Evolutionary conservation across 2,888 invertebrate genomes (phyloP), one percentile per base, ranked within the genome.

Genomic region (Acronicta leporina): DNA sequence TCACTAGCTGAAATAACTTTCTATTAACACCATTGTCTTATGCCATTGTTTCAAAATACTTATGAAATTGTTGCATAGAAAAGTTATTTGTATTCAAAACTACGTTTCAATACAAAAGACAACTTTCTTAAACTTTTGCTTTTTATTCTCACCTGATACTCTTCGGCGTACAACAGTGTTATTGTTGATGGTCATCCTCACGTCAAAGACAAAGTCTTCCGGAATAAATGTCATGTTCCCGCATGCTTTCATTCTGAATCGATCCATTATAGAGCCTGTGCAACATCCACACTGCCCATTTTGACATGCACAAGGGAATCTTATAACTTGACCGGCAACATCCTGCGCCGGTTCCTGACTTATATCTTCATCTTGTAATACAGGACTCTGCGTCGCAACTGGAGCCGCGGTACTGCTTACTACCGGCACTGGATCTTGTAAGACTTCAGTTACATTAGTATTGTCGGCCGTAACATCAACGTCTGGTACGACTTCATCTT

Each of bases 201-300:
- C 95, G 63, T 97, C 97, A 83, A 98, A 96, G 30, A 97, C 96
- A 85, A 98, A 98, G 73, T 98, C 97, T 77, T 97, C 97, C 0
- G 97, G 97, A 16, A 96, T 95, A 83, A 97, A 98, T 11, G 96
- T 95, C 25, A 98, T 94, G 82, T 97, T 97, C 43, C 97, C 96
- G 86, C 98, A 98, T 16, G 96, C 96, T 82, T 96, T 97, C 92
- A 97, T 96, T 68, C 95, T 95, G 76, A 96, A 95, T 42, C 95
- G 90, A 60, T 96, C 95, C 74, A 96, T 86, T 48, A 97, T 87
- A 55, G 96, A 92, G 14, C 96, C 96, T 2, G 96, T 96, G 78
- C 97, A 97, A 78, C 97, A 97, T 10, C 95, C 95, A 82, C 97
- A 97, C 79, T 96, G 90, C 15, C 96, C 96, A 30, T 87, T 85